phyloP scores from a whole-genome alignment of 2,888 invertebrate species.

The Cheilosia urbana region DNA sequence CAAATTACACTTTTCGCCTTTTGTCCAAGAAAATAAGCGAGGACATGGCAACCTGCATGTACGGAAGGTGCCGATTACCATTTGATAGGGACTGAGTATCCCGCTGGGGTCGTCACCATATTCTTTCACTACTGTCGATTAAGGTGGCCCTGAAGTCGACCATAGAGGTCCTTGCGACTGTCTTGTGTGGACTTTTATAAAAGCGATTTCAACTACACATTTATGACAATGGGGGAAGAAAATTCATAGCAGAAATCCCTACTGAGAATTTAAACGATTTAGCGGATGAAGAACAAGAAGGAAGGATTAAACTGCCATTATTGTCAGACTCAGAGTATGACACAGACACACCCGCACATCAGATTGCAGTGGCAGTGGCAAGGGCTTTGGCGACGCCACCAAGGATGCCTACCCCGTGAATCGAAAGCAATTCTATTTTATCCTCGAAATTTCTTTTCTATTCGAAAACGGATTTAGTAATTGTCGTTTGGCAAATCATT shows the following conservation, averaged over 20 bases:
- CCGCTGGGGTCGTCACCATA: no score
- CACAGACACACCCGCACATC: background rate
- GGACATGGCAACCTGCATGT: no score
- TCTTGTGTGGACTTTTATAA: background rate
- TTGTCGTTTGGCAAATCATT: conserved; percentile 5
- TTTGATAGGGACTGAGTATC: no score
- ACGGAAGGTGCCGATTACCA: no score
- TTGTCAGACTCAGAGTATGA: conserved; percentile 24
- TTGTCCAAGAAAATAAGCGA: background rate
- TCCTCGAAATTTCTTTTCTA: conserved; percentile 19
- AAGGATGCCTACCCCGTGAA: conserved; percentile 26
- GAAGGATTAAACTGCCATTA: conserved; percentile 50
- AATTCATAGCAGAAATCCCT: background rate
- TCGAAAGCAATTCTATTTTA: conserved; percentile 52
- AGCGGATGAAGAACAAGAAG: background rate
- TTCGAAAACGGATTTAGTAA: background rate
- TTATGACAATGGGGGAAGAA: background rate
- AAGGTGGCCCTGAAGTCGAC: background rate
- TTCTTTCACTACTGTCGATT: no score
- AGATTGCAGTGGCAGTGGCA: background rate
- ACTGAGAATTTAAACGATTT: conserved; percentile 7
- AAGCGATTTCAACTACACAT: conserved; percentile 9
- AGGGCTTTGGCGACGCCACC: background rate
- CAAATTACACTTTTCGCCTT: background rate
- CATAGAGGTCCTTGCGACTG: background rate